Percentiles rank a stretch among this genome's conserved stretches.
Evolutionary conservation across 30 jellyfish, hydroid and myxozoan species (phyloP).

Genomic region (Sanderia malayensis): DNA sequence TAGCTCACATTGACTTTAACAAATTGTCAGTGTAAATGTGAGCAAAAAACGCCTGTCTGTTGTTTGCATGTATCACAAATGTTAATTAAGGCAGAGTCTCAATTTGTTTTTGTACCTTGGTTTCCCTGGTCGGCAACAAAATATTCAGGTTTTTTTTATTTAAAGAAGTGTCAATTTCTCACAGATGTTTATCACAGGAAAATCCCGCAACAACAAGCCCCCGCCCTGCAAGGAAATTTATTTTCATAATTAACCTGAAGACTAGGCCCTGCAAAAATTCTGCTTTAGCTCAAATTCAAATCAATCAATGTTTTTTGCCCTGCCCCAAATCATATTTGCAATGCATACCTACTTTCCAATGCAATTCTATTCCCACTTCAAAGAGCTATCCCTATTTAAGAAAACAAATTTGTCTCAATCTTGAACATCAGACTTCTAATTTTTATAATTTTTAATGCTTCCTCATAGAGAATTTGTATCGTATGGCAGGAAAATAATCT

Average conservation of each 20-base stretch:
- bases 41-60: background rate
- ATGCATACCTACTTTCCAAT: background rate
- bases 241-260: background rate
- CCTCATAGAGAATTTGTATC: too few relatives aligned
- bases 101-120: background rate
- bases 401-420: background rate
- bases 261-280: constrained; percentile 2
- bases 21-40: background rate
- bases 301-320: background rate
- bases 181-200: background rate
- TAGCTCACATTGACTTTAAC: background rate
- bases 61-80: background rate
- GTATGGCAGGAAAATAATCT: too few relatives aligned
- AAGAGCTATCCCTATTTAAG: background rate
- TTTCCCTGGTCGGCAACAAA: background rate
- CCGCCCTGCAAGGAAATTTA: constrained; percentile 6
- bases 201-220: constrained; percentile 4
- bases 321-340: background rate
- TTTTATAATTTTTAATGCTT: too few relatives aligned
- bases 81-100: background rate
- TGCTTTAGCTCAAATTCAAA: background rate
- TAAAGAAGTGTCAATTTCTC: background rate
- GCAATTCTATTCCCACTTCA: background rate
- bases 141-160: background rate
- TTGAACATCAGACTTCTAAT: too few relatives aligned